These are phyloP conservation scores for Trididemnum nubilum DNA, from an alignment of 23 tunicate genomes.

Conservation along the genomic window DNA sequence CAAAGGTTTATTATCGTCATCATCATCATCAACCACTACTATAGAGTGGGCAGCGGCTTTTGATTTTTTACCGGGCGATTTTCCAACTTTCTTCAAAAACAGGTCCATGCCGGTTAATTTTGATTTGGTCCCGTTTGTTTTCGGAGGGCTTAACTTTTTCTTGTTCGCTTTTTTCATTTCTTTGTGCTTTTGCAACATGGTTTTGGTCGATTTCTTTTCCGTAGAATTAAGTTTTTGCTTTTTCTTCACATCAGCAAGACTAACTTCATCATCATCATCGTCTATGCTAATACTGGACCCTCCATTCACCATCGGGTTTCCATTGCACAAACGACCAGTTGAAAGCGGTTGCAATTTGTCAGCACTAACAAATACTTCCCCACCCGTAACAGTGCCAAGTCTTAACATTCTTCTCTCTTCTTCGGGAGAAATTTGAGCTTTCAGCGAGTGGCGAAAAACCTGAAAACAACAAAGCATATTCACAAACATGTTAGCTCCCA, in stretches of 20 bases:
- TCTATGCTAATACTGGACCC: not conserved
- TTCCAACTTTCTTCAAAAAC: slow-evolving; percentile 31
- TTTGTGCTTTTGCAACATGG: not conserved
- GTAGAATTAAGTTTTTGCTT: not conserved
- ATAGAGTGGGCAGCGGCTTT: not conserved
- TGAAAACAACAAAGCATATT: slow-evolving; percentile 12
- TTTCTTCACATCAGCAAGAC: not conserved
- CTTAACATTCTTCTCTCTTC: slow-evolving; percentile 21
- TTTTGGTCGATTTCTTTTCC: not conserved
- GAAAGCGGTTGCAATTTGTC: not conserved
- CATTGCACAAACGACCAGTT: not conserved
- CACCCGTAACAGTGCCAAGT: not conserved
- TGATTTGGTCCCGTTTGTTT: not conserved
- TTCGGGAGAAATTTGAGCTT: slow-evolving; percentile 24
- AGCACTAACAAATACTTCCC: not conserved
- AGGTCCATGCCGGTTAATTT: slow-evolving; percentile 21
- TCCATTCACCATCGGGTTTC: slow-evolving; percentile 8
- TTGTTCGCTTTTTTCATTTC: not conserved
- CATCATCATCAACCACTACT: not conserved
- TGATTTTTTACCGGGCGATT: slow-evolving; percentile 9
- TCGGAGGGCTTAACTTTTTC: not conserved
- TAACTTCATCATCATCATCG: not conserved
- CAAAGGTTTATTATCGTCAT: not conserved
- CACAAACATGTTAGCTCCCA: too few species aligned
- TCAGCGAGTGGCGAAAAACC: slow-evolving; percentile 39